These are phyloP conservation scores for Euglossa dilemma DNA, from an alignment of 1,140 invertebrate species.

Conservation along the genomic window DNA sequence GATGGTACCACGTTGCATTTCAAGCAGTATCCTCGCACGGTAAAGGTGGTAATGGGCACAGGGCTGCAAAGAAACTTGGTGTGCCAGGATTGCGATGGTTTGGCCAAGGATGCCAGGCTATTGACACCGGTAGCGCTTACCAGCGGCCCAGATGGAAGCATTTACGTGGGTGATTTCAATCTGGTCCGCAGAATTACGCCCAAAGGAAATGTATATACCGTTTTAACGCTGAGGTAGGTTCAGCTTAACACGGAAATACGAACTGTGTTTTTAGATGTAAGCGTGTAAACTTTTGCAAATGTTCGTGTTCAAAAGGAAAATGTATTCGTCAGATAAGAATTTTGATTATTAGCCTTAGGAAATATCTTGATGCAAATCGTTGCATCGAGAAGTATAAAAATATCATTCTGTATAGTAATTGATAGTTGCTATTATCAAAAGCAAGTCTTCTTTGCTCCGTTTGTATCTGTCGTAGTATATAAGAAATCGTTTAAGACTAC, in stretches of 20 bases:
- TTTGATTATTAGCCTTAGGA: no score
- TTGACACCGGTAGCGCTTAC: constrained; percentile 96
- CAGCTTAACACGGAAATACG: neutral
- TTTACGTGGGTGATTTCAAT: constrained; percentile 99
- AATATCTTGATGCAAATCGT: no score
- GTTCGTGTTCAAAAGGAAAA: neutral
- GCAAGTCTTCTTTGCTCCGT: no score
- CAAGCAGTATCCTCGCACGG: constrained; percentile 94
- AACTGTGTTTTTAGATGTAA: neutral
- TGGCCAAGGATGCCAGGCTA: constrained; percentile 92
- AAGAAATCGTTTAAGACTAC: no score
- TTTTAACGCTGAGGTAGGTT: constrained; percentile 93
- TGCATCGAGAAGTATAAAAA: no score
- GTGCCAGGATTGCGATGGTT: constrained; percentile 93
- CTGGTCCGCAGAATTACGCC: constrained; percentile 95
- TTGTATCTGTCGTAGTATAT: no score
- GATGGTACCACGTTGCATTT: constrained; percentile 96
- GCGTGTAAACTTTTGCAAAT: no score
- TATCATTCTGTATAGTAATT: no score
- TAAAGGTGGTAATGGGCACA: constrained; percentile 96
- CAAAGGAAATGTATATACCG: constrained; percentile 94
- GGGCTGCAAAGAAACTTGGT: constrained; percentile 90
- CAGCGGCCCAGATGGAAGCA: constrained; percentile 96
- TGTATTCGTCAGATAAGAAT: neutral
- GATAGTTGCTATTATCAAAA: no score